Conservation (phyloP, 2,888 invertebrate genomes). For the Ctena decussata region DNA sequence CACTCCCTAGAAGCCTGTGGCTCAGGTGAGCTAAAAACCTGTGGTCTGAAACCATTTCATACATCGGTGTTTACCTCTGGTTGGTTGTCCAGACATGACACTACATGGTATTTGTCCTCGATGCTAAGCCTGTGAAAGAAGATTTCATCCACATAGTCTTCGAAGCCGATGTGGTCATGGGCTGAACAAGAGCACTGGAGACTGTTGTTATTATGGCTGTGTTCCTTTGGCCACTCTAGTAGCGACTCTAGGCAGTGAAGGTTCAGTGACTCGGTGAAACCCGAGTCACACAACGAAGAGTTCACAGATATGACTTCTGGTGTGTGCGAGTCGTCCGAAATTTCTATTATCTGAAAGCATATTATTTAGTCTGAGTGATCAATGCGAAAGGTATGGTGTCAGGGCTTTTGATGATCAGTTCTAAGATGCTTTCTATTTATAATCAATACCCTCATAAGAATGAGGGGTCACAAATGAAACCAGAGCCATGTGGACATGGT, state of each 20-base stretch:
- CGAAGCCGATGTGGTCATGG: constrained; percentile 71
- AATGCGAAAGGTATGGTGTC: too few species aligned
- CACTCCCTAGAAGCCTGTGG: too few species aligned
- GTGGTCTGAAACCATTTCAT: too few species aligned
- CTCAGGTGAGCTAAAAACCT: too few species aligned
- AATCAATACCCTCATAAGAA: too few species aligned
- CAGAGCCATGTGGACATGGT: too few species aligned
- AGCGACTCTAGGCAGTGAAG: constrained; percentile 70
- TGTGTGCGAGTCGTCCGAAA: constrained; percentile 13
- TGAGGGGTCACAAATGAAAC: too few species aligned
- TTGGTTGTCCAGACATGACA: constrained; percentile 71
- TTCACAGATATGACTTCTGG: constrained; percentile 50
- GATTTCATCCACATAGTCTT: constrained; percentile 71
- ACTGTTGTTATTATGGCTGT: neutral
- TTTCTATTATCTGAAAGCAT: constrained; percentile 40
- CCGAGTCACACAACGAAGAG: constrained; percentile 67
- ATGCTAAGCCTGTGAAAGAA: constrained; percentile 73
- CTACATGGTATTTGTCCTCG: constrained; percentile 73
- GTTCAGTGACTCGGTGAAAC: constrained; percentile 63
- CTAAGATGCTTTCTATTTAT: too few species aligned
- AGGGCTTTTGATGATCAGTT: too few species aligned
- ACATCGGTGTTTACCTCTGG: constrained; percentile 64
- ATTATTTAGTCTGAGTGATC: too few species aligned
- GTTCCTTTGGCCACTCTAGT: constrained; percentile 58
- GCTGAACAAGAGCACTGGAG: constrained; percentile 36